Evolutionary conservation across 2,797 vertebrate species (phyloP).

Genomic region (Alcedo atthis): DNA sequence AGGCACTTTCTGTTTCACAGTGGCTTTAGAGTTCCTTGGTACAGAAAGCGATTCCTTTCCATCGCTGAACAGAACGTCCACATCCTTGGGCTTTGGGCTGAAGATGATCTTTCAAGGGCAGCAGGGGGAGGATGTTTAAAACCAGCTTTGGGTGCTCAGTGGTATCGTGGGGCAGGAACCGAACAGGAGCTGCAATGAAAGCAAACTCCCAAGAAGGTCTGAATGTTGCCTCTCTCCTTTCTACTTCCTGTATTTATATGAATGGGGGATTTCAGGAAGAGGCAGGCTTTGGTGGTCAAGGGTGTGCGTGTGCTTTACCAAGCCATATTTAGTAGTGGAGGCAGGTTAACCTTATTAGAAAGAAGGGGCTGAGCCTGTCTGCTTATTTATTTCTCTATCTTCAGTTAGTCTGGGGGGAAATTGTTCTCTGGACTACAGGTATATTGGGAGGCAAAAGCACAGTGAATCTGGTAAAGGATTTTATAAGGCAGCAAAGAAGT

Average conservation of each 20-base stretch:
- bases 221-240: constrained; percentile 64
- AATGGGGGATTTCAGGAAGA: constrained; percentile 85
- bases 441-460: background rate
- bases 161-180: background rate
- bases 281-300: constrained; percentile 87
- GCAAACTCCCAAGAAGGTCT: constrained; percentile 55
- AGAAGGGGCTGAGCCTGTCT: background rate
- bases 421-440: constrained; percentile 46
- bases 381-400: background rate
- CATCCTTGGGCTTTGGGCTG: constrained; percentile 23
- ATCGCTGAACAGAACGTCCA: constrained; percentile 46
- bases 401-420: background rate
- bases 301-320: constrained; percentile 26
- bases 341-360: constrained; percentile 29
- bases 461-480: constrained; percentile 57
- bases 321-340: constrained; percentile 64
- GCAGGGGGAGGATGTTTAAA: constrained; percentile 44
- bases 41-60: constrained; percentile 44
- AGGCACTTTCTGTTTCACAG: constrained; percentile 60
- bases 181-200: constrained; percentile 50
- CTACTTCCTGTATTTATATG: constrained; percentile 82
- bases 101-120: constrained; percentile 19
- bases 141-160: background rate
- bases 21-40: constrained; percentile 41
- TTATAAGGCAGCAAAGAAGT: constrained; percentile 45